phyloP scores from a whole-genome alignment of 2,888 invertebrate species.

The Drosophila pegasa region DNA sequence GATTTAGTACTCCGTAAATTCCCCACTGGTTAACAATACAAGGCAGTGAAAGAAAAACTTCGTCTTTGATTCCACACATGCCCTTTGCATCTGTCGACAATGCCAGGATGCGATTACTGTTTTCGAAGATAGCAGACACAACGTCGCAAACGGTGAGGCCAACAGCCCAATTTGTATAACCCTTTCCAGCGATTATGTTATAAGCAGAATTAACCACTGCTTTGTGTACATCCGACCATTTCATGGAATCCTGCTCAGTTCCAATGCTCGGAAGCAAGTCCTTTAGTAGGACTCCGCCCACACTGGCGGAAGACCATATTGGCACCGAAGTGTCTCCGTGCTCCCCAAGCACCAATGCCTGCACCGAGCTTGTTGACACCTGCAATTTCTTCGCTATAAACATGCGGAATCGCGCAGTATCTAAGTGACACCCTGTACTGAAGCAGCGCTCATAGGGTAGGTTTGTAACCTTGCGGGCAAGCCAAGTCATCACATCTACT shows the following conservation, averaged over 20 bases:
- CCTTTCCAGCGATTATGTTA: conserved; percentile 91
- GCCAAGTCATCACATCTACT: conserved; percentile 94
- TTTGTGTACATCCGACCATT: conserved; percentile 90
- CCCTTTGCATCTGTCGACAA: conserved; percentile 88
- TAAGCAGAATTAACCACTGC: conserved; percentile 92
- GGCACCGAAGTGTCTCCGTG: conserved; percentile 95
- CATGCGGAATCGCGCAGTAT: conserved; percentile 94
- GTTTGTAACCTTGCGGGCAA: conserved; percentile 94
- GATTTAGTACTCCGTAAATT: conserved; percentile 88
- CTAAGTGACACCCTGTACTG: conserved; percentile 95
- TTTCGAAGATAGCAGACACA: conserved; percentile 88
- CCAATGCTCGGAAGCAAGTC: conserved; percentile 90
- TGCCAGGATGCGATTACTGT: conserved; percentile 89
- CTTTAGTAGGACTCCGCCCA: conserved; percentile 91
- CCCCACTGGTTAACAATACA: conserved; percentile 89
- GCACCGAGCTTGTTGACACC: conserved; percentile 91
- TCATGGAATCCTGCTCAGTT: conserved; percentile 88
- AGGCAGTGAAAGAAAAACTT: conserved; percentile 93
- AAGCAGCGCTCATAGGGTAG: conserved; percentile 93
- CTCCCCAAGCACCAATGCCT: conserved; percentile 95
- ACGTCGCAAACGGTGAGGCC: conserved; percentile 90
- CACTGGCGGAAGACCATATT: conserved; percentile 95
- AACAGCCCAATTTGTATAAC: conserved; percentile 94
- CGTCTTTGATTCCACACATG: conserved; percentile 90
- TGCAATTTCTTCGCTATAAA: conserved; percentile 91